These are phyloP conservation scores for Leucoraja ocellata DNA, from an alignment of 2,797 vertebrate genomes.

Conservation along the genomic window DNA sequence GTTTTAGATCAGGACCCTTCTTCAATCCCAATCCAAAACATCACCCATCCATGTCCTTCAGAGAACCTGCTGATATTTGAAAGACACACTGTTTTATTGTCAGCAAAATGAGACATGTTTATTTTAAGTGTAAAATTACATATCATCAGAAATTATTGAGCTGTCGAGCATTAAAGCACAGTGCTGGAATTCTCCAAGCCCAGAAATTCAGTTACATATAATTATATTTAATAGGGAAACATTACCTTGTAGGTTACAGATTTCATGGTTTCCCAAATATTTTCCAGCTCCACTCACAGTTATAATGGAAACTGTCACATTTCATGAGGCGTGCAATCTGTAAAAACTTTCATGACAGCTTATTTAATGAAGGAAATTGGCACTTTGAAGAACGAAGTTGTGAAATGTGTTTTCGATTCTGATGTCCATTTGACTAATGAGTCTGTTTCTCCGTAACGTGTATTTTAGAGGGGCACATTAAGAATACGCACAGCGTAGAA, in stretches of 20 bases:
- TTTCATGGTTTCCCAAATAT: conserved; percentile 31
- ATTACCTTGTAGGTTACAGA: not conserved
- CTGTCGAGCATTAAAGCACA: not conserved
- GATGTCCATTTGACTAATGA: conserved; percentile 25
- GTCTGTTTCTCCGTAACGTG: not conserved
- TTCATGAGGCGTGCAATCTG: not conserved
- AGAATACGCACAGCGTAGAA: not conserved
- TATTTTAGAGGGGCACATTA: not conserved
- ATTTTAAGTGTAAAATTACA: not conserved
- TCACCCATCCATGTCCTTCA: no score
- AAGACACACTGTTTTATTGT: not conserved
- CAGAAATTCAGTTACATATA: not conserved
- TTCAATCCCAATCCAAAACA: no score
- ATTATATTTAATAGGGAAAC: conserved; percentile 27
- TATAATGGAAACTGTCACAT: conserved; percentile 18
- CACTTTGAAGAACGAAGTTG: conserved; percentile 34
- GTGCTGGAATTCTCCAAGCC: not conserved
- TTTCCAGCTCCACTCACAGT: conserved; percentile 8
- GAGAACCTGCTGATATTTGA: not conserved
- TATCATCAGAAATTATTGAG: not conserved
- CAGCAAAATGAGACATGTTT: not conserved
- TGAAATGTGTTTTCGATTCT: conserved; percentile 36
- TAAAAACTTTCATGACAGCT: conserved; percentile 30
- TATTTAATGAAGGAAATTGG: conserved; percentile 38
- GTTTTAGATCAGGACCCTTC: no score